These are phyloP conservation scores for Cottus gobio DNA, from an alignment of 2,113 vertebrate genomes.

Conservation along the genomic window DNA sequence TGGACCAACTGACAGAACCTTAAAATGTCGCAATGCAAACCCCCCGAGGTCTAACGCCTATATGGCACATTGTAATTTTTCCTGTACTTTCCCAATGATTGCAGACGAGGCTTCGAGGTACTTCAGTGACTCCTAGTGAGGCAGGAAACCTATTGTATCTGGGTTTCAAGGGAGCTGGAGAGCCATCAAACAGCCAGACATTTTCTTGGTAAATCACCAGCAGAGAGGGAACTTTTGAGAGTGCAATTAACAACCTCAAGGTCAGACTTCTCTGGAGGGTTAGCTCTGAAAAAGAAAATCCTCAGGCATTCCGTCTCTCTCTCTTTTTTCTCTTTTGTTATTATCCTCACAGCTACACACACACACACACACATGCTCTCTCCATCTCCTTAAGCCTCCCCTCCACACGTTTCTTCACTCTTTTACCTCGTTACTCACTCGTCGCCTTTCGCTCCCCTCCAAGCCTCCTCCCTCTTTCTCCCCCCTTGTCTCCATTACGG, in stretches of 20 bases:
- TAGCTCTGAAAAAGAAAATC: slow-evolving; percentile 36
- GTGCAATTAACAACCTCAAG: slow-evolving; percentile 75
- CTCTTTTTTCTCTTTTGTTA: slow-evolving; percentile 6
- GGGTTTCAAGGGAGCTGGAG: slow-evolving; percentile 64
- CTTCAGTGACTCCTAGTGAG: slow-evolving; percentile 47
- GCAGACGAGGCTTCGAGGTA: slow-evolving; percentile 31
- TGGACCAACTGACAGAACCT: slow-evolving; percentile 52
- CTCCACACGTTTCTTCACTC: slow-evolving; percentile 28
- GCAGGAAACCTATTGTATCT: slow-evolving; percentile 57
- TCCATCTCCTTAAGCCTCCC: slow-evolving; percentile 29
- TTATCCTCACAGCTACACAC: slow-evolving; percentile 34
- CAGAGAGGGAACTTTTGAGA: slow-evolving; percentile 68
- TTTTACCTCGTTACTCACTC: slow-evolving; percentile 25
- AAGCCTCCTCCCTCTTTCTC: not conserved
- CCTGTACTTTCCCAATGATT: slow-evolving; percentile 52
- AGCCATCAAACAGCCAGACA: slow-evolving; percentile 67
- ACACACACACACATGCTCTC: slow-evolving; percentile 10
- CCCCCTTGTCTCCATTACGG: slow-evolving; percentile 54
- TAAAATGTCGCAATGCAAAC: slow-evolving; percentile 60
- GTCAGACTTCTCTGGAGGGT: slow-evolving; percentile 67
- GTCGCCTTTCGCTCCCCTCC: slow-evolving; percentile 5
- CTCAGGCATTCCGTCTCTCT: slow-evolving; percentile 48
- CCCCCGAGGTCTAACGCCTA: slow-evolving; percentile 50
- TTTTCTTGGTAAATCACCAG: slow-evolving; percentile 69
- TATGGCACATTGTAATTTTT: slow-evolving; percentile 60